A percentile compares a stretch with the other conserved stretches of the same genome.
These are phyloP conservation scores for Bombus turneri DNA, from an alignment of 1,140 invertebrate genomes.

Conservation along the genomic window DNA sequence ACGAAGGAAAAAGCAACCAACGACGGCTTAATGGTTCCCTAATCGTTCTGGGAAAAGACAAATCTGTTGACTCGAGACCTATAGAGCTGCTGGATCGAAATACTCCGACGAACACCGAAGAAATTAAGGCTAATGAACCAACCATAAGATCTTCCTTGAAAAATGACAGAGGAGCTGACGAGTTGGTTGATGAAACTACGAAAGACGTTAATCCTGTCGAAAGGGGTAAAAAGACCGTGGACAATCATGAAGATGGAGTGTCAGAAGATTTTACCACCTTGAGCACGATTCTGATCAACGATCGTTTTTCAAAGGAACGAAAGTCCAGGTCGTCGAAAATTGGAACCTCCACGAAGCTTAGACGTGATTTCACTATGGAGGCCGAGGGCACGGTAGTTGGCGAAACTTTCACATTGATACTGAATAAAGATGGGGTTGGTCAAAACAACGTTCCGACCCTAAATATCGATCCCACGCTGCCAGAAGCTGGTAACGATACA, in stretches of 20 bases:
- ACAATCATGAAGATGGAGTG: background rate
- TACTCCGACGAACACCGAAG: background rate
- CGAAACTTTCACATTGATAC: too few relatives aligned
- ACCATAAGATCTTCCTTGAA: background rate
- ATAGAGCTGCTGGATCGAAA: background rate
- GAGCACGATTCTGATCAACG: background rate
- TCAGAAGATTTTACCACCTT: background rate
- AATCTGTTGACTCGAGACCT: background rate
- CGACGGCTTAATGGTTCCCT: background rate
- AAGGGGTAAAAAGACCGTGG: background rate
- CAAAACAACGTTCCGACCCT: background rate
- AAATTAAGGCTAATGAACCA: constrained; percentile 3
- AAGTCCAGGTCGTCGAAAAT: constrained; percentile 11
- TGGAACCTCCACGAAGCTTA: background rate
- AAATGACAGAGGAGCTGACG: too few relatives aligned
- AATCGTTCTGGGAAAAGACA: background rate
- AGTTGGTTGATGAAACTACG: background rate
- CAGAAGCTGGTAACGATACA: background rate
- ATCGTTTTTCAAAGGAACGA: background rate
- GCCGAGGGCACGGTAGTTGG: too few relatives aligned
- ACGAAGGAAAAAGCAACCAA: background rate
- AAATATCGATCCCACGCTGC: background rate
- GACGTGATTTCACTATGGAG: background rate
- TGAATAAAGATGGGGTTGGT: too few relatives aligned
- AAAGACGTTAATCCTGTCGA: too few relatives aligned